Base-by-base conservation (phyloP, 2,113 vertebrate genomes). In the Cyanoliseus patagonus region DNA sequence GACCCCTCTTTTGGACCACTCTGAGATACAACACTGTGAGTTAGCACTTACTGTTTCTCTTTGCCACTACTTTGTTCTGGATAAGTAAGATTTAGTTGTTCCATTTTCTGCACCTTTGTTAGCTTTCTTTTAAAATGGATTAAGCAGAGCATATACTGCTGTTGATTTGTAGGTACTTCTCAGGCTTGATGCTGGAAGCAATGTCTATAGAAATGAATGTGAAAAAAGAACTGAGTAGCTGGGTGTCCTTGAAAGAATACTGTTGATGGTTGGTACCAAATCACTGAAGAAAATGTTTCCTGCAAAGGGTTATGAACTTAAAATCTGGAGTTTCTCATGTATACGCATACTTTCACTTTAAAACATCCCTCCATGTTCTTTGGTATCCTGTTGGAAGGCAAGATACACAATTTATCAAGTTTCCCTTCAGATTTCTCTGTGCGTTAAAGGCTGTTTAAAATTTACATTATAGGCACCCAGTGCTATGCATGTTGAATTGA, bases 221-320 rank as follows among this genome's bases (percentile, higher is more conserved):
- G 57, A 22, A 78, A 33, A n/a, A 37, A 79, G 17, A 75, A 30
- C 46, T 3, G 57, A 88, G 61, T 47, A 47, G 28, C 7, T 59
- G 20, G 4, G 19, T 86, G 51, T 93, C 64, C 33, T 81, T 81
- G 1, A 35, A 81, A 49, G 37, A 81, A 18, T 72, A 6, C 47
- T 79, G 70, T 47, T 53, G 55, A 22, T 72, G 57, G 47, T 52
- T 68, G 63, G 27, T 93, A 35, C 47, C 78, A 70, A 44, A 83
- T 85, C 62, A n/a, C 31, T 37, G 46, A 49, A 96, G 59, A 85
- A 92, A 67, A 82, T 67, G 66, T 77, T 96, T 84, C 76, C 83
- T 86, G 79, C 49, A 31, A 10, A 23, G 44, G 62, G 49, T 75
- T 89, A 22, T 23, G 51, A 59, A 75, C 55, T 42, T 83, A 16